Percentiles rank a stretch among this genome's conserved stretches.
Conservation (phyloP, 1,140 invertebrate genomes). For the Thaumatotibia leucotreta region DNA sequence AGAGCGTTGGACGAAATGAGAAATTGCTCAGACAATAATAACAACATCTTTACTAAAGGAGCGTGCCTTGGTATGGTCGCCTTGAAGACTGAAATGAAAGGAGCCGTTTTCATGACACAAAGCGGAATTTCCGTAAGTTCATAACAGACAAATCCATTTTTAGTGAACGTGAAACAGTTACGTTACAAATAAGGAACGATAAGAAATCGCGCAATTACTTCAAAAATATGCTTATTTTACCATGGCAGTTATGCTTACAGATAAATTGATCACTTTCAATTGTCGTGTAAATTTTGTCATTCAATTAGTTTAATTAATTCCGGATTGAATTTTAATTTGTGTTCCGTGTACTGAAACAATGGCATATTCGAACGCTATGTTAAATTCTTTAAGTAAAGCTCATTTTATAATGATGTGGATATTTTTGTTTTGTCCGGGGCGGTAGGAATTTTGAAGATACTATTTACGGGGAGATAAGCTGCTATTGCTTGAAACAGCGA, state of each 20-base stretch:
- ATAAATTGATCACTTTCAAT: neutral
- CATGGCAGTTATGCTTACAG: neutral
- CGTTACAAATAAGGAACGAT: neutral
- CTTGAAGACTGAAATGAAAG: slow-evolving; percentile 41
- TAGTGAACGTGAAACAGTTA: neutral
- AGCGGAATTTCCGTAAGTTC: slow-evolving; percentile 25
- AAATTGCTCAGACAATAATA: slow-evolving; percentile 30
- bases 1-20: slow-evolving; percentile 36
- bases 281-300: neutral
- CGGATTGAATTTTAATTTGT: neutral
- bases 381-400: too few species aligned
- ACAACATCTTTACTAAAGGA: slow-evolving; percentile 30
- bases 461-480: too few species aligned
- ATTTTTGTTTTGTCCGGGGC: neutral
- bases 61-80: slow-evolving; percentile 43
- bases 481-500: too few species aligned
- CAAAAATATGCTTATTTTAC: neutral
- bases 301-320: neutral
- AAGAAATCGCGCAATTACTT: neutral
- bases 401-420: too few species aligned
- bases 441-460: neutral
- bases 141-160: neutral
- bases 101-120: slow-evolving; percentile 35
- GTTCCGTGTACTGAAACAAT: neutral
- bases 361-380: neutral